Base-by-base conservation (phyloP, 2,888 invertebrate species). In the Resseliella maxima region DNA sequence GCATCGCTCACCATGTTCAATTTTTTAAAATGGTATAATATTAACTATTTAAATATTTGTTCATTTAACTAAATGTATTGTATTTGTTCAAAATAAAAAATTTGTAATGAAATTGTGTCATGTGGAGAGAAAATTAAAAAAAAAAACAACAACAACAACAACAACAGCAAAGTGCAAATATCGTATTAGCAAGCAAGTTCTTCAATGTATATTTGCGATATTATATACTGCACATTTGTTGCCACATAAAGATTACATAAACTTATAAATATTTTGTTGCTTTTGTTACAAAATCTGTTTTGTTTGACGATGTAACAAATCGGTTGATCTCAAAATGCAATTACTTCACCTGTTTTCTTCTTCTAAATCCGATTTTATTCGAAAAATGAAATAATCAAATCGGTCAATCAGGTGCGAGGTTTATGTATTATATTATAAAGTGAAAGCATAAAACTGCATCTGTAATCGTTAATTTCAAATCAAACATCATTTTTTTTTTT, bases 211-310 rank as follows among this genome's bases (percentile, higher is more conserved):
- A n/a, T n/a, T n/a, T n/a, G 41, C 2, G 46, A 18, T 50, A 50
- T 18, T n/a, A 18, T 50, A 18, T 50, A 18, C 18, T 18, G 46
- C 8, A 50, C 8, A 50, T 50, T 50, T 50, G 46, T 50, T 50
- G 46, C 2, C 31, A 72, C 18, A 72, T 3, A n/a, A n/a, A n/a
- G 35, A 72, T 72, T 72, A 72, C 31, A 72, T 72, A 72, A 72
- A 31, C 72, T 72, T 72, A 72, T 72, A 72, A 72, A 72, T 72
- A 72, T 31, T 72, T 72, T 31, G 72, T 35, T 72, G n/a, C 31
- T 35, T 31, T 72, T 72, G 72, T 72, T 72, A n/a, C 31, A 72
- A 72, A 72, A 1, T 12, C 35, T 3, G 72, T 72, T 31, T 5
- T 2, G 46, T 15, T 72, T 5, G 5, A 3, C 24, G 0, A n/a